phyloP scores from a whole-genome alignment of 2,797 vertebrate species.

The Cryptoprocta ferox region DNA sequence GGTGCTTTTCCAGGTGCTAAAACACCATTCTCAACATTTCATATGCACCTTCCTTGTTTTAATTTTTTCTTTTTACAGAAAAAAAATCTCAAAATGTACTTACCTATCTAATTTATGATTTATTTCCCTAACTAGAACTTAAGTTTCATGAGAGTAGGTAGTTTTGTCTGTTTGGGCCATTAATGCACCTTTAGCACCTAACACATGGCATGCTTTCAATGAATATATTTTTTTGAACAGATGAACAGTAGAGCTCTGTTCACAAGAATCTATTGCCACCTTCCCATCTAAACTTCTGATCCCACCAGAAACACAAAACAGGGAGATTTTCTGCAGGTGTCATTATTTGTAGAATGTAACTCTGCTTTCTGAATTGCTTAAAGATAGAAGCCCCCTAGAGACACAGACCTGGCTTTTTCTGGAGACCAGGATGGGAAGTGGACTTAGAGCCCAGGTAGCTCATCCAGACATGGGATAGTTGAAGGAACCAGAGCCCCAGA shows the following conservation, averaged over 20 bases:
- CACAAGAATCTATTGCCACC: neutral
- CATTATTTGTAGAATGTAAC: neutral
- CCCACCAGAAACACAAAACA: neutral
- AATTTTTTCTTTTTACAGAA: neutral
- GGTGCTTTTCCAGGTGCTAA: neutral
- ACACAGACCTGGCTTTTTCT: neutral
- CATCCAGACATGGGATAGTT: no score
- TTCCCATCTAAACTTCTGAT: neutral
- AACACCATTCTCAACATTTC: neutral
- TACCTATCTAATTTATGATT: neutral
- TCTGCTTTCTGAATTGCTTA: neutral
- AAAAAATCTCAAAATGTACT: neutral
- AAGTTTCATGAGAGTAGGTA: neutral
- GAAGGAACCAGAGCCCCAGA: neutral
- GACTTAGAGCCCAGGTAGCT: neutral
- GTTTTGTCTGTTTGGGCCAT: neutral
- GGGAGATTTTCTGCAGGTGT: neutral
- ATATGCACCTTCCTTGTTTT: neutral
- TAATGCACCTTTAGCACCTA: neutral
- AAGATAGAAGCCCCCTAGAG: neutral
- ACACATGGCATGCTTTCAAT: neutral
- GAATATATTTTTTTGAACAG: neutral
- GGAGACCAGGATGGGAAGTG: neutral
- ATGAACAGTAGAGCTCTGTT: neutral
- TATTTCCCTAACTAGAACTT: neutral